A percentile compares a stretch with the other conserved stretches of the same genome.
phyloP scores from a whole-genome alignment of 2,797 vertebrate genomes.

The Artibeus lituratus region DNA sequence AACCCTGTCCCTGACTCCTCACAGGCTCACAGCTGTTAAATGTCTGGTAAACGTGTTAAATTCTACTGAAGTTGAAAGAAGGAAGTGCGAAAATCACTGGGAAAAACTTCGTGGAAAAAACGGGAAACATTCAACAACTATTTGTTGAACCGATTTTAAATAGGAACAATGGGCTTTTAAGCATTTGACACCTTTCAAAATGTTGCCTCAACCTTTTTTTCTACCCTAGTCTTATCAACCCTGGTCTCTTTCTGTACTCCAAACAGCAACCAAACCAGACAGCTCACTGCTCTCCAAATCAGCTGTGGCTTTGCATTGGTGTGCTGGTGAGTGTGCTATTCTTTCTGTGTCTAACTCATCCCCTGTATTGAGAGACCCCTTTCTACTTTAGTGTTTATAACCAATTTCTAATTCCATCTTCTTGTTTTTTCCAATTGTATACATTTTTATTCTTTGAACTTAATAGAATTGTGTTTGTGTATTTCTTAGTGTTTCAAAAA shows the following conservation, averaged over 20 bases:
- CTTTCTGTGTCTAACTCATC: neutral
- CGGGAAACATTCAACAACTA: neutral
- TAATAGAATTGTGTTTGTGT: neutral
- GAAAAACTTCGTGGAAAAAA: conserved; percentile 7
- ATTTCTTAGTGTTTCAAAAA: neutral
- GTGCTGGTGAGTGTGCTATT: neutral
- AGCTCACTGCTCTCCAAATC: neutral
- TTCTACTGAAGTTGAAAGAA: conserved; percentile 10
- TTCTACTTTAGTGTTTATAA: neutral
- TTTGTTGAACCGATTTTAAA: conserved; percentile 10
- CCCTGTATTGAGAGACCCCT: neutral
- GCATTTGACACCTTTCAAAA: neutral
- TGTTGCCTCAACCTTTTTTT: neutral
- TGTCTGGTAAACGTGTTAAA: conserved; percentile 23
- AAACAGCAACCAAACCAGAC: neutral
- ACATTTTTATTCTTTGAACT: neutral
- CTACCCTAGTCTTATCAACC: neutral
- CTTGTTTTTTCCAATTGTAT: neutral
- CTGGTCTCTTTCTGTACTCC: neutral
- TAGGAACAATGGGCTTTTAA: neutral
- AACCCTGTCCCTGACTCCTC: neutral
- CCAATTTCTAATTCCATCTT: neutral
- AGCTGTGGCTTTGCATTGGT: neutral
- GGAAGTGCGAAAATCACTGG: neutral
- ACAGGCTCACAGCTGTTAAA: neutral